Evolutionary conservation across 2,888 invertebrate species (phyloP).

Genomic region (Ormyrus labotus): DNA sequence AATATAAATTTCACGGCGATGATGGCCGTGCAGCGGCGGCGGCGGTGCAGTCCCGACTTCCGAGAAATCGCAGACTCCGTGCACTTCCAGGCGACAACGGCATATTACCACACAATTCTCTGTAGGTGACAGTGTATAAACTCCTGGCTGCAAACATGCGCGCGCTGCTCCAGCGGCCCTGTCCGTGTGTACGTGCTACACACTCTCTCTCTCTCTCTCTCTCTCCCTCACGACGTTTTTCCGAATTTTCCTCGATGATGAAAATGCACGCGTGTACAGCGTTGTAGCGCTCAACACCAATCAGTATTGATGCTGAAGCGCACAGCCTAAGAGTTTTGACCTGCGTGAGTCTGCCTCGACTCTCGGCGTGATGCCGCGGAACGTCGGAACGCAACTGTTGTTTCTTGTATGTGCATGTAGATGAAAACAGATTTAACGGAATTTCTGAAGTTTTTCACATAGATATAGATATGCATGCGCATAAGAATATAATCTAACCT

Average conservation of each 20-base stretch:
- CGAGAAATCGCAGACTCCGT: conserved; percentile 36
- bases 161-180: background rate
- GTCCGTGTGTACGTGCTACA: background rate
- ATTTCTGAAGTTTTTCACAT: conserved; percentile 19
- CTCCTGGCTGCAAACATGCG: background rate
- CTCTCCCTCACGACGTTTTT: background rate
- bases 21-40: conserved; percentile 31
- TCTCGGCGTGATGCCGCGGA: conserved; percentile 13
- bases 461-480: too few relatives aligned
- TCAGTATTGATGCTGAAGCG: background rate
- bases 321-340: background rate
- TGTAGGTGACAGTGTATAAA: conserved; percentile 13
- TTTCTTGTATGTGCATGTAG: background rate
- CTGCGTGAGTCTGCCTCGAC: background rate
- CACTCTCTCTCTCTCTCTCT: background rate
- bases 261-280: background rate
- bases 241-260: background rate
- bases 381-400: conserved; percentile 9
- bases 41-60: conserved; percentile 25
- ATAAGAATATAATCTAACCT: too few relatives aligned
- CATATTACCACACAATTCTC: conserved; percentile 31
- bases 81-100: conserved; percentile 21
- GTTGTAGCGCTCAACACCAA: too few relatives aligned
- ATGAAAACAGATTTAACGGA: conserved; percentile 46
- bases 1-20: conserved; percentile 29